Evolutionary conservation across 2,888 invertebrate species (phyloP).

Genomic region (Agrochola lota): DNA sequence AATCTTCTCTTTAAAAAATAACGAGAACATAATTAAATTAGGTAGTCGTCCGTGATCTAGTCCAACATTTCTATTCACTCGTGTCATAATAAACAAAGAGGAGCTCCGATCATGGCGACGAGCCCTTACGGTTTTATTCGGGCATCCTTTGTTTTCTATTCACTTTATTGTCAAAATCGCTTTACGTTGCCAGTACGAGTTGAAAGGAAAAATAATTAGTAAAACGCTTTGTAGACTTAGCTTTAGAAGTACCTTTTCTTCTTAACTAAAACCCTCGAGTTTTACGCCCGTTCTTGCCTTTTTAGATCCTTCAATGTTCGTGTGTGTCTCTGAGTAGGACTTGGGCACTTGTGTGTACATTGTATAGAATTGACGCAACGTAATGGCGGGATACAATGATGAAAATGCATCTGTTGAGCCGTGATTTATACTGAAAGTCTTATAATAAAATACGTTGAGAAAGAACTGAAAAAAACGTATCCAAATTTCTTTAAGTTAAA

Average conservation of each 20-base stretch:
- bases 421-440: neutral
- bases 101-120: constrained; percentile 77
- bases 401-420: neutral
- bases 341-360: constrained; percentile 16
- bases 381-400: neutral
- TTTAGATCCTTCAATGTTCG: constrained; percentile 28
- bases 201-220: constrained; percentile 85
- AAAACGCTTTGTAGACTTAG: constrained; percentile 66
- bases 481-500: neutral
- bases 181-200: constrained; percentile 77
- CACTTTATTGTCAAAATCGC: constrained; percentile 79
- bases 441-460: neutral
- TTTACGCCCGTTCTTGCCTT: constrained; percentile 32
- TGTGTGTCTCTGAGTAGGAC: constrained; percentile 22
- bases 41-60: constrained; percentile 25
- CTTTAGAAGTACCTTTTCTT: constrained; percentile 47
- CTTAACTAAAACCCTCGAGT: constrained; percentile 32
- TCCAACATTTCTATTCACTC: constrained; percentile 54
- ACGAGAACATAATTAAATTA: constrained; percentile 23
- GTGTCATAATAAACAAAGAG: constrained; percentile 79
- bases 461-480: neutral
- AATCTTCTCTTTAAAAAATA: constrained; percentile 15
- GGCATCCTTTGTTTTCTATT: constrained; percentile 80
- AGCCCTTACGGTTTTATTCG: constrained; percentile 80
- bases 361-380: constrained; percentile 13